Base-by-base conservation (phyloP, 1,140 invertebrate species). In the Trachymyrmex cornetzi region DNA sequence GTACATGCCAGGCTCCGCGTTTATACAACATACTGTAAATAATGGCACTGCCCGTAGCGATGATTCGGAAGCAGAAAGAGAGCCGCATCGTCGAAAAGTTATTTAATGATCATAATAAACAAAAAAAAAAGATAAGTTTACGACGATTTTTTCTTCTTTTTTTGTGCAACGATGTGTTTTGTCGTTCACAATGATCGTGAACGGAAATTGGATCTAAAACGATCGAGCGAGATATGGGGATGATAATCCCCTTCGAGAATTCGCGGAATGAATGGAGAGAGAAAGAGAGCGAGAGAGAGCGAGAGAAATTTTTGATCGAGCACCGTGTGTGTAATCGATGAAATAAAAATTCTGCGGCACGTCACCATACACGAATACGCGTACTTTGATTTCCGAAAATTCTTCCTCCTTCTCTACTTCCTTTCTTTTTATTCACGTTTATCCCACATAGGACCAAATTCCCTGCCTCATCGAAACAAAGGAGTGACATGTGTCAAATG, bases 21-120 rank as follows among this genome's bases (percentile, higher is more conserved):
- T 95, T 95, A 95, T 95, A 95, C 92, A 92, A 84, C 55, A 92
- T 92, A 91, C 57, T 95, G 94, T 95, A 95, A 91, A 95, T 95
- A 95, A 94, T 93, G 92, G 93, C 94, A 95, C 94, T 95, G 94
- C 93, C 94, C 93, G 92, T 94, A 94, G 94, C 88, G 90, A 90
- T 92, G 81, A 75, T 87, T n/a, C 66, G 27, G 48, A 74, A 59
- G 67, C n/a, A 77, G 64, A 87, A 22, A 84, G 48, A 50, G 55
- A 85, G 75, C 59, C 87, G 88, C 88, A 57, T 89, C 84, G 88
- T 89, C 88, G 74, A 77, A 55, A 63, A 89, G 38, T 84, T 80
- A 88, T 89, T 79, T 11, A 77, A 53, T 19, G 59, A 86, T 86
- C 63, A 53, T 34, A 86, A 80, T 48, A 57, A 79, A 34, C n/a